Base-by-base conservation (phyloP, 2,888 invertebrate species). In the Unio delphinus region DNA sequence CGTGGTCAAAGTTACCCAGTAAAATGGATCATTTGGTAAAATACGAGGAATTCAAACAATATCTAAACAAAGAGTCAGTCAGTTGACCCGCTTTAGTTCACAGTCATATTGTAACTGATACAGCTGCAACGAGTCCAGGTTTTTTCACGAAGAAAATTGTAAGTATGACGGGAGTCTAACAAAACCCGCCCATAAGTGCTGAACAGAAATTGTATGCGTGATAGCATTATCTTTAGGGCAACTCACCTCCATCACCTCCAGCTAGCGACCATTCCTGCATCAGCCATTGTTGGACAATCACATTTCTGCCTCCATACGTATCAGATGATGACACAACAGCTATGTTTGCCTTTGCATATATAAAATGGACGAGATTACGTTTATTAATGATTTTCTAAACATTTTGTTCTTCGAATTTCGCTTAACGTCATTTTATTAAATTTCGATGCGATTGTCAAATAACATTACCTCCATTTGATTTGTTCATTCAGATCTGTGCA, bases 21-120 rank as follows among this genome's bases (percentile, higher is more conserved):
- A 30, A 11, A 28, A 61, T 18, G 63, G 63, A 23, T 63, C 66
- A 28, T 28, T 76, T 30, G 55, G 20, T 8, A 18, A 54, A 23
- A 57, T 76, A 34, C 61, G 23, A 4, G 72, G 63, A 7, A 65
- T 76, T 20, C 68, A 67, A 26, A 63, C 74, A 34, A 23, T 30
- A 58, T n/a, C 69, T 11, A 62, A 55, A 23, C 28, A 23, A 26
- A 61, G 62, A n/a, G 20, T 54, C 7, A 45, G 70, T 30, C 65
- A 61, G 11, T 72, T 74, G 69, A 30, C 23, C 23, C 30, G 30
- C n/a, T 60, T 59, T 3, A 55, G 70, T 45, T 74, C 76, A 2
- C 61, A 70, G 58, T 57, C 34, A 8, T 17, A 72, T n/a, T 34
- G 55, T 30, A 74, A 74, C 58, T 76, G 74, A 72, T 76, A 76